Evolutionary conservation across 2,888 invertebrate genomes (phyloP).

Genomic region (Nemotelus nigrinus): DNA sequence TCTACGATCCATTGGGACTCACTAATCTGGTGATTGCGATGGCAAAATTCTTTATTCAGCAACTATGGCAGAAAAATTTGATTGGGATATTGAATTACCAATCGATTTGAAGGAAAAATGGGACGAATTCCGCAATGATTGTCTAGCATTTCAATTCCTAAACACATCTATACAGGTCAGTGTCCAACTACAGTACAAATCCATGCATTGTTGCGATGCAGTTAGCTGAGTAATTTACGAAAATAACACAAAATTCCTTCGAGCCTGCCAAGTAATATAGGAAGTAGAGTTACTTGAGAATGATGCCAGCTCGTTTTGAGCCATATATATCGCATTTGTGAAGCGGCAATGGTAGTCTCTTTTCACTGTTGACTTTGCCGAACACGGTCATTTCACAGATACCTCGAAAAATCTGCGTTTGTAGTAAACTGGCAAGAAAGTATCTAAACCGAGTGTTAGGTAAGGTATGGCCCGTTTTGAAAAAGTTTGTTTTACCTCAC

Average conservation of each 20-base stretch:
- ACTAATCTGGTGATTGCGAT: too few relatives aligned
- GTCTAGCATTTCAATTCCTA: too few relatives aligned
- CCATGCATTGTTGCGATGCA: conserved; percentile 68
- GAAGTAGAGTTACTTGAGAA: conserved; percentile 74
- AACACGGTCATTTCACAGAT: conserved; percentile 74
- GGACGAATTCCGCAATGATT: conserved; percentile 71
- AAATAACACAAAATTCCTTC: too few relatives aligned
- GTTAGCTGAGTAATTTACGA: conserved; percentile 71
- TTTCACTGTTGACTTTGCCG: conserved; percentile 64
- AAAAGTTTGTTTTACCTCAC: conserved; percentile 71
- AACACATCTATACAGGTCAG: too few relatives aligned
- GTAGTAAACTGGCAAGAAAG: conserved; percentile 77
- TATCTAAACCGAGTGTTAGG: conserved; percentile 75
- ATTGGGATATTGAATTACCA: conserved; percentile 56
- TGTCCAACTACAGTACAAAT: too few relatives aligned
- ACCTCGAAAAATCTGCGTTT: conserved; percentile 79
- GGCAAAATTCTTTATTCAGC: too few relatives aligned
- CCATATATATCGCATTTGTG: conserved; percentile 81
- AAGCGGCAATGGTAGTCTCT: conserved; percentile 68
- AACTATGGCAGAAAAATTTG: conserved; percentile 53
- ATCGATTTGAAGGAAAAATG: conserved; percentile 68
- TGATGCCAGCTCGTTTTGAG: conserved; percentile 71
- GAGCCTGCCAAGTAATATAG: too few relatives aligned
- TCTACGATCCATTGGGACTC: too few relatives aligned
- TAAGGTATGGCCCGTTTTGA: too few relatives aligned